These are phyloP conservation scores for Eulithis testata DNA, from an alignment of 2,888 invertebrate species.

Conservation along the genomic window DNA sequence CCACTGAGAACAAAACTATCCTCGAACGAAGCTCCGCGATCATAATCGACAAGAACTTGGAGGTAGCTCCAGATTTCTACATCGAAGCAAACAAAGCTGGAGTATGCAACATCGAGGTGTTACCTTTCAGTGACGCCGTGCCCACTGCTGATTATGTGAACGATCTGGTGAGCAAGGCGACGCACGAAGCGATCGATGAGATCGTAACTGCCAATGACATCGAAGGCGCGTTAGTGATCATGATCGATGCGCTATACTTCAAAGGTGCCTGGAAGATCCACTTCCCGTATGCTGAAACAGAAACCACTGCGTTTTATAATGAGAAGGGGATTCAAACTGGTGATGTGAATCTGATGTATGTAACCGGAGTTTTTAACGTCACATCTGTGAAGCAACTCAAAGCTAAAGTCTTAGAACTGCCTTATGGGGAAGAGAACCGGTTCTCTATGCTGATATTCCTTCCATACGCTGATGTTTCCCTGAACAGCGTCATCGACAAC, in stretches of 20 bases:
- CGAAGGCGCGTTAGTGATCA: constrained; percentile 51
- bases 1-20: constrained; percentile 45
- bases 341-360: constrained; percentile 67
- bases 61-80: constrained; percentile 52
- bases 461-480: constrained; percentile 74
- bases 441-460: constrained; percentile 87
- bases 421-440: constrained; percentile 64
- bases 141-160: constrained; percentile 61
- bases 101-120: constrained; percentile 52
- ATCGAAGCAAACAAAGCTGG: constrained; percentile 46
- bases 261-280: constrained; percentile 66
- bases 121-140: constrained; percentile 54
- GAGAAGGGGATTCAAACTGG: constrained; percentile 57
- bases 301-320: constrained; percentile 61
- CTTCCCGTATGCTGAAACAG: constrained; percentile 60
- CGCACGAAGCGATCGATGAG: constrained; percentile 65
- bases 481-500: constrained; percentile 74
- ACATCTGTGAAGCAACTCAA: constrained; percentile 49
- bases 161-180: constrained; percentile 58
- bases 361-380: constrained; percentile 50
- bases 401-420: constrained; percentile 65
- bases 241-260: constrained; percentile 71
- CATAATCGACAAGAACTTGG: constrained; percentile 56
- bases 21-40: constrained; percentile 63
- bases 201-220: constrained; percentile 63